Base-by-base conservation (phyloP, 1,140 invertebrate genomes). In the Ceratoteleas bidentatus region DNA sequence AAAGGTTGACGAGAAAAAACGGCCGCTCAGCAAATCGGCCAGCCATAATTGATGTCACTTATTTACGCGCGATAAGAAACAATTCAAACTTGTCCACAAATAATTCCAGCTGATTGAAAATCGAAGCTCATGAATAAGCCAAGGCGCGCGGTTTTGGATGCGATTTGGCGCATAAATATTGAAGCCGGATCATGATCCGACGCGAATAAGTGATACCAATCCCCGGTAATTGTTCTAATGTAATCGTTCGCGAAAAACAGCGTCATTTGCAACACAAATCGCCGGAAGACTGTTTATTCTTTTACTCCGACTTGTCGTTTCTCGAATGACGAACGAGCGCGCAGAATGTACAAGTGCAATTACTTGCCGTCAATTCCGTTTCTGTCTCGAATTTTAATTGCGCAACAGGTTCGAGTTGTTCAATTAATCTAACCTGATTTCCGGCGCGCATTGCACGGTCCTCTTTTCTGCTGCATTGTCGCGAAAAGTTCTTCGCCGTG, bases 61-160 rank as follows among this genome's bases (percentile, higher is more conserved):
- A 68, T 57, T 68, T 68, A 57, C 32, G 32, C 13, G 47, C 9
- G 14, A 57, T 16, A 16, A 40, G 15, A 57, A 68, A 68, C 57
- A 36, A 68, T 68, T 68, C 52, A 56, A 43, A 57, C 49, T 56
- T 57, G 40, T 68, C 64, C 32, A 13, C 64, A 68, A 57, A 57
- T 68, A 68, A 68, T 68, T 68, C 38, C 13, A 57, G 57, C 38
- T 47, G 53, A 68, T 68, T 68, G 64, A 68, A 68, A 68, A 68
- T 68, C 64, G 64, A 68, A 68, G 5, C 43, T 68, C 64, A 68
- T 68, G 64, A 68, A 68, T 68, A 68, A 57, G 40, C 16, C 64
- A 68, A 68, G 53, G 38, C 40, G 34, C n/a, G 16, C 47, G 38
- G 62, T 66, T 54, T 54, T 56, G 47, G 52, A 65, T 47, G 11